phyloP scores from a whole-genome alignment of 2,113 vertebrate species.

The Ia io region DNA sequence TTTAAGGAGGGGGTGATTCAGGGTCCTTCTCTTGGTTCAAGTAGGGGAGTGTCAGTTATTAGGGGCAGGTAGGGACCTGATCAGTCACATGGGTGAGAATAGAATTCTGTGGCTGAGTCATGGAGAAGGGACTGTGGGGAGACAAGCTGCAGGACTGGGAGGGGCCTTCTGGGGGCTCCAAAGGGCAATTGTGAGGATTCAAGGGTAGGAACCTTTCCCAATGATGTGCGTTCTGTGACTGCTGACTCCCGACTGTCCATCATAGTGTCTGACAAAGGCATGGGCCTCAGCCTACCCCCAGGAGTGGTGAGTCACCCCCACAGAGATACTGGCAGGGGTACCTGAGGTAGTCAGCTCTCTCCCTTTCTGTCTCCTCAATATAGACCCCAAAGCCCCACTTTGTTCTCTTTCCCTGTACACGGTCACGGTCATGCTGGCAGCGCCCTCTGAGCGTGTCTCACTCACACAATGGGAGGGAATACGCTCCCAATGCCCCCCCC shows the following conservation, averaged over 20 bases:
- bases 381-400: neutral
- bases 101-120: neutral
- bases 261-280: neutral
- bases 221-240: neutral
- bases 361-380: neutral
- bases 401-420: neutral
- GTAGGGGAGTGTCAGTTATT: neutral
- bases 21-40: neutral
- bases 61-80: neutral
- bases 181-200: neutral
- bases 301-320: neutral
- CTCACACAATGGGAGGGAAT: neutral
- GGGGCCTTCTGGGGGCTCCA: neutral
- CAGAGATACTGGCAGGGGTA: conserved; percentile 46
- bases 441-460: neutral
- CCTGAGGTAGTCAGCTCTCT: neutral
- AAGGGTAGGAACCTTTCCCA: neutral
- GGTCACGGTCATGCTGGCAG: neutral
- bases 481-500: neutral
- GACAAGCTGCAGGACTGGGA: neutral
- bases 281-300: neutral
- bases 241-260: neutral
- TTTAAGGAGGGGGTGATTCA: neutral
- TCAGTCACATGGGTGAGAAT: neutral
- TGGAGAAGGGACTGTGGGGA: neutral